phyloP scores from a whole-genome alignment of 2,888 invertebrate species.

The Timandra comae region DNA sequence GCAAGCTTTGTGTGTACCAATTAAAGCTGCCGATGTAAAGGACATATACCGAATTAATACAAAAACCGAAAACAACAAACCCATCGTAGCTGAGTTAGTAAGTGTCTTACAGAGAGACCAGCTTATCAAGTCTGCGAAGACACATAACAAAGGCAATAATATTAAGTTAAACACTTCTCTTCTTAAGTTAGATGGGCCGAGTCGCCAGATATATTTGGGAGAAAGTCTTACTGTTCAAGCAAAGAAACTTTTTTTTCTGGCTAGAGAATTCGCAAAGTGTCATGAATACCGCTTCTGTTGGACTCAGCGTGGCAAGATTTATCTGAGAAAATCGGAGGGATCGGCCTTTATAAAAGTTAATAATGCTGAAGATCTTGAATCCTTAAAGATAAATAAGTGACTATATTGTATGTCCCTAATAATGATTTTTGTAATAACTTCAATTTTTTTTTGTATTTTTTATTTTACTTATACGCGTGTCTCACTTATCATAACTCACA shows the following conservation, averaged over 20 bases:
- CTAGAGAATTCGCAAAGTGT: not conserved
- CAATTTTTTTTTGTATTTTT: not conserved
- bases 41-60: slow-evolving; percentile 3
- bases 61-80: not conserved
- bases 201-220: not conserved
- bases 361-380: not conserved
- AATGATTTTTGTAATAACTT: not conserved
- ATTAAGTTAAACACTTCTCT: not conserved
- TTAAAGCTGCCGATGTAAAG: not conserved
- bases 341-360: not conserved
- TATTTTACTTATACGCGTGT: not conserved
- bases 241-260: slow-evolving; percentile 1
- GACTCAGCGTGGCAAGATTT: not conserved
- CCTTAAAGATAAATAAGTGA: not conserved
- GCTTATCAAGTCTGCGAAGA: not conserved
- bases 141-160: slow-evolving; percentile 1
- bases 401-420: not conserved
- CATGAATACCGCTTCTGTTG: slow-evolving; percentile 1
- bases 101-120: not conserved
- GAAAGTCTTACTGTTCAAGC: slow-evolving; percentile 1
- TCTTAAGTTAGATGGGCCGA: not conserved
- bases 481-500: not conserved
- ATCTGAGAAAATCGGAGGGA: slow-evolving; percentile 1
- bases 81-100: slow-evolving; percentile 1
- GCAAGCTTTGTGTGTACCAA: not conserved